phyloP scores from a whole-genome alignment of 2,113 vertebrate genomes.

The Perognathus longimembris region DNA sequence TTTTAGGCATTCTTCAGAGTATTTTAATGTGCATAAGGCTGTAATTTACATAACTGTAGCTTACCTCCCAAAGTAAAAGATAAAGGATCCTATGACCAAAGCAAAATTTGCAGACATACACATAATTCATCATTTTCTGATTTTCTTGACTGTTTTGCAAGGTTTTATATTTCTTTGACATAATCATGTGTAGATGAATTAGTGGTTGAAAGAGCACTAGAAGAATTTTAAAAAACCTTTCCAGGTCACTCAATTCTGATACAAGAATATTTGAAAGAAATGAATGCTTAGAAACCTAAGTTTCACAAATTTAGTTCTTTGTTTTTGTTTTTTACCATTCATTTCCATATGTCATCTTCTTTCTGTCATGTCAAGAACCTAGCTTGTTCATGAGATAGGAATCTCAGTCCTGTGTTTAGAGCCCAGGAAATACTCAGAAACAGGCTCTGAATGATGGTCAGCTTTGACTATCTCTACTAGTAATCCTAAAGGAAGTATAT shows the following conservation, averaged over 20 bases:
- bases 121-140: neutral
- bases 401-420: neutral
- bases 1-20: neutral
- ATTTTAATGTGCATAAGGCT: neutral
- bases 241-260: neutral
- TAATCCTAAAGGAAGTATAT: neutral
- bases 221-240: neutral
- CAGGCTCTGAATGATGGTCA: neutral
- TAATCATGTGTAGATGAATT: neutral
- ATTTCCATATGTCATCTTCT: neutral
- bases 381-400: neutral
- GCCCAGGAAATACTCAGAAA: neutral
- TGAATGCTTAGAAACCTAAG: neutral
- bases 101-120: neutral
- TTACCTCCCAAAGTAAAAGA: conserved; percentile 25
- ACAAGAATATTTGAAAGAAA: conserved; percentile 15
- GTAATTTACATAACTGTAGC: neutral
- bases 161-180: neutral
- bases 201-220: conserved; percentile 18
- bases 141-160: neutral
- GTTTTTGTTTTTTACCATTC: conserved; percentile 13
- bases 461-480: neutral
- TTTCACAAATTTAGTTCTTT: neutral
- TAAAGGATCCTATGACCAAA: neutral
- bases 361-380: neutral